Base-by-base conservation (phyloP, 2,113 vertebrate genomes). In the Erythrocebus patas region DNA sequence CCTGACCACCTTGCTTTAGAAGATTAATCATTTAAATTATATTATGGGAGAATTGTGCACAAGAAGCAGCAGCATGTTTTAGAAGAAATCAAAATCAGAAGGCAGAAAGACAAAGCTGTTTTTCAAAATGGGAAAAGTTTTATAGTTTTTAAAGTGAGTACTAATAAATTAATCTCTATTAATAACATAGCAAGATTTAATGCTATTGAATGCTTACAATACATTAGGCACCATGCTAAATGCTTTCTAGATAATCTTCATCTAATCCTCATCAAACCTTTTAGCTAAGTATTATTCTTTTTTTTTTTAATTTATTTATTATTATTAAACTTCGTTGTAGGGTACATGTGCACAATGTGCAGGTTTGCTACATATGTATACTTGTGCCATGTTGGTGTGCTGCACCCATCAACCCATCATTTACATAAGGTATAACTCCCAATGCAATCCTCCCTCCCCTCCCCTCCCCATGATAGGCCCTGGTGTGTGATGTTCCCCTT, bases 1-100 rank as follows among this genome's bases (percentile, higher is more conserved):
- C 22, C 84, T 43, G 45, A 78, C 10, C 32, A 73, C 8, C 12
- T 22, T 79, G 2, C 61, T 83, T 76, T 38, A 91, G 48, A 84
- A 94, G 52, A 89, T 83, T 40, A 89, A 91, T 91, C 22, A 55
- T 85, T 92, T 88, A 93, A 94, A 78, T 25, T 30, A 25, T 9
- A 68, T 61, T 80, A 50, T 40, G 13, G 8, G 14, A 79, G 40
- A 90, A 85, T 95, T 45, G 55, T 30, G 23, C 5, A 25, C 76
- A 84, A 88, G 79, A 83, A 68, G 50, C 3, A 92, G 12, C 18
- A 91, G 30, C 61, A 7, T 48, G 25, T 70, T 57, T 83, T 95
- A 83, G 38, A 95, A 40, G 25, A 18, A 85, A 84, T 91, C 50
- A 72, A 73, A 83, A 72, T 79, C 66, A 84, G 72, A 95, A 85